Base-by-base conservation (phyloP, 2,888 invertebrate genomes). In the Smittia aterrima region DNA sequence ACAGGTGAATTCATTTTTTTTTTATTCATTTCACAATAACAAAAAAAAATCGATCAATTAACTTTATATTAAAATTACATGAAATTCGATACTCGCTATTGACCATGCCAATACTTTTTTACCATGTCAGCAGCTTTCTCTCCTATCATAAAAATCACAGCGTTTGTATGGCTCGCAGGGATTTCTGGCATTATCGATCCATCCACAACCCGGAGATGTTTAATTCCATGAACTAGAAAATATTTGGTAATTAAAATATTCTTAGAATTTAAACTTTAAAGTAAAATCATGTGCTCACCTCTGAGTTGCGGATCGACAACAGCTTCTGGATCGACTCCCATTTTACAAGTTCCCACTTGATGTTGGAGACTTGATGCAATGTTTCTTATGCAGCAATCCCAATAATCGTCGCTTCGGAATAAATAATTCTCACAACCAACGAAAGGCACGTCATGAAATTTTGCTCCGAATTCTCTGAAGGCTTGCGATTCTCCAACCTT, bases 281-380 rank as follows among this genome's bases (percentile, higher is more conserved):
- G 38, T 38, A 38, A 38, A n/a, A n/a, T n/a, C n/a, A n/a, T n/a
- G n/a, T n/a, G n/a, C 16, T 47, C 47, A 66, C 66, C 66, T 72
- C 77, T 80, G 3, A 92, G 81, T 77, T 89, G 83, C 0, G 86
- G 83, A 79, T 90, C 87, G 0, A 90, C 90, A 0, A 90, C 87
- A 0, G 89, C 87, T 0, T 84, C 82, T 0, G 84, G 80, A 78
- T 90, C 90, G 0, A 80, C 78, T 0, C 90, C 90, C 89, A 90
- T 90, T 80, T 88, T 89, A 77, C 53, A 53, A 13, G 62, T 32
- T 13, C 62, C 40, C 79, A 85, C 85, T 81, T 89, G 89, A 79
- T 91, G 91, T 75, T 91, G 91, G 77, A 92, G 82, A 66, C 90
- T 90, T 74, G 90, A 88, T 4, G 90, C 89, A 18, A 90, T 86